phyloP scores from a whole-genome alignment of 1,140 invertebrate genomes.

The Drosophila pseudoobscura region DNA sequence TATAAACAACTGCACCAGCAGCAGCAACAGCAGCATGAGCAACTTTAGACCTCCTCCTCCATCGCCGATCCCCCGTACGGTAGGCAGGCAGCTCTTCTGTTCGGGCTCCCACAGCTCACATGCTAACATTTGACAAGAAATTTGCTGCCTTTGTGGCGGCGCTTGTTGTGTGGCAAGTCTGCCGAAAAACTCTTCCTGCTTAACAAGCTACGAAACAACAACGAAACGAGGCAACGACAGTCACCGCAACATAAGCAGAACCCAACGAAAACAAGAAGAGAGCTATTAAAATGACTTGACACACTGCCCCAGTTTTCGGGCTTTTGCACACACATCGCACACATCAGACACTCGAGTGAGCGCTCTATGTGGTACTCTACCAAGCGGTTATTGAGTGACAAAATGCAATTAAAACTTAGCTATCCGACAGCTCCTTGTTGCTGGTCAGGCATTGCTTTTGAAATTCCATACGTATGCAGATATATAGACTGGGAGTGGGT shows the following conservation, averaged over 20 bases:
- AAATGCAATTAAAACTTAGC: slow-evolving; percentile 71
- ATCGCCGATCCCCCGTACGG: not conserved
- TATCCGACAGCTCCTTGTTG: slow-evolving; percentile 31
- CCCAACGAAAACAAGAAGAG: slow-evolving; percentile 19
- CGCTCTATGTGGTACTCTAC: slow-evolving; percentile 7
- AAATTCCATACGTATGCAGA: not conserved
- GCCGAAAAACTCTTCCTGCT: slow-evolving; percentile 71
- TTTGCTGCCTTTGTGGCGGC: slow-evolving; percentile 22
- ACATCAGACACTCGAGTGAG: not conserved
- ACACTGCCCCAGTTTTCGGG: slow-evolving; percentile 73
- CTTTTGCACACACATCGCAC: slow-evolving; percentile 14
- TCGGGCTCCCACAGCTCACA: slow-evolving; percentile 32
- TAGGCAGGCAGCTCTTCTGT: not conserved
- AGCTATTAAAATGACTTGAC: slow-evolving; percentile 73
- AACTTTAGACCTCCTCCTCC: slow-evolving; percentile 22
- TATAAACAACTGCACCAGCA: slow-evolving; percentile 39
- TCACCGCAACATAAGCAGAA: slow-evolving; percentile 24
- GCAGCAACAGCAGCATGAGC: slow-evolving; percentile 29
- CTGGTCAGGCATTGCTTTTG: slow-evolving; percentile 10
- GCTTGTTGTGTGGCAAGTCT: slow-evolving; percentile 37
- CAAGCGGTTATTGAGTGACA: slow-evolving; percentile 66
- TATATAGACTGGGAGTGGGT: slow-evolving; percentile 4
- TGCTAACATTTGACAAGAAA: slow-evolving; percentile 61
- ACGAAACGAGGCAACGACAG: slow-evolving; percentile 17
- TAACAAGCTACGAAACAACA: slow-evolving; percentile 19